These are phyloP conservation scores for Xylota segnis DNA, from an alignment of 2,888 invertebrate species.

Conservation along the genomic window DNA sequence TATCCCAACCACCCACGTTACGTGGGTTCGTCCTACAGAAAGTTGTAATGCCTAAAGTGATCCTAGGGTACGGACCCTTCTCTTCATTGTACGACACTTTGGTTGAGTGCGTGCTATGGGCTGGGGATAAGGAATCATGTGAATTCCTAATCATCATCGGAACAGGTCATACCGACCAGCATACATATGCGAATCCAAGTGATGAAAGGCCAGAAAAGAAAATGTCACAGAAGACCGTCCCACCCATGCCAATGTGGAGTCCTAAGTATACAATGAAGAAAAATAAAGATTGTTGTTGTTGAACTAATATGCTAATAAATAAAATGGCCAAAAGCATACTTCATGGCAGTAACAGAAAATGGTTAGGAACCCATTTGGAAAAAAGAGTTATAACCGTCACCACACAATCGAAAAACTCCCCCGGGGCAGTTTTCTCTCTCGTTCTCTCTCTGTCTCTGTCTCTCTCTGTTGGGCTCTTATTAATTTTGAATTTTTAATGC, in stretches of 20 bases:
- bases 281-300: conserved; percentile 71
- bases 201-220: conserved; percentile 38
- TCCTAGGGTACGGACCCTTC: conserved; percentile 10
- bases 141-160: conserved; percentile 58
- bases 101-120: conserved; percentile 1
- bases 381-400: conserved; percentile 50
- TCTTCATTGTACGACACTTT: conserved; percentile 17
- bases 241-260: conserved; percentile 18
- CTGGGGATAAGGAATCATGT: conserved; percentile 26
- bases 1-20: neutral
- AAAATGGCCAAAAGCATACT: conserved; percentile 58
- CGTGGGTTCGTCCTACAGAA: conserved; percentile 5
- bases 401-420: conserved; percentile 52
- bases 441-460: conserved; percentile 9
- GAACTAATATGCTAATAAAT: conserved; percentile 76
- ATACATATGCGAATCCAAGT: conserved; percentile 51
- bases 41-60: conserved; percentile 46
- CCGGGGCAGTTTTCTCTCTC: conserved; percentile 3
- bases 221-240: conserved; percentile 44
- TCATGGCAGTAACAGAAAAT: conserved; percentile 1
- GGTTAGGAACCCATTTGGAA: conserved; percentile 25
- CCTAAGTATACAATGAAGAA: conserved; percentile 73
- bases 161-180: conserved; percentile 48
- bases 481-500: conserved; percentile 68
- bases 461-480: conserved; percentile 55